These are phyloP conservation scores for Luffia ferchaultella DNA, from an alignment of 2,888 invertebrate species.

Conservation along the genomic window DNA sequence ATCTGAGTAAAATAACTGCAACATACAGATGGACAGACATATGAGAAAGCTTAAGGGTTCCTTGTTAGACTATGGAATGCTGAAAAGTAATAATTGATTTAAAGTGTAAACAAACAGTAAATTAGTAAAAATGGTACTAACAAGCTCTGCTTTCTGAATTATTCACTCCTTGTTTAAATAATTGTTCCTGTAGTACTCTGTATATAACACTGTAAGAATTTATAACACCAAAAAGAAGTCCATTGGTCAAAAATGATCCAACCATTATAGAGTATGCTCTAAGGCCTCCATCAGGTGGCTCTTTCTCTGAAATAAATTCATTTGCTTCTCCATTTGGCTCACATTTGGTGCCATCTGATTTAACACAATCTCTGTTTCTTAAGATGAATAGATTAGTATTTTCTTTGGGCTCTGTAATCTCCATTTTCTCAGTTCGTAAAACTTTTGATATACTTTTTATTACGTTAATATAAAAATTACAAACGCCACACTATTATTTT, in stretches of 20 bases:
- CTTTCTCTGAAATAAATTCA: conserved; percentile 22
- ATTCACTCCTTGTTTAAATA: conserved; percentile 69
- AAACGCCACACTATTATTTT: too few relatives aligned
- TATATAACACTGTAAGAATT: conserved; percentile 89
- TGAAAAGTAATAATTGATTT: too few relatives aligned
- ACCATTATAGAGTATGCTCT: conserved; percentile 85
- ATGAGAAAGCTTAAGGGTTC: too few relatives aligned
- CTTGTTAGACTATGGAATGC: too few relatives aligned
- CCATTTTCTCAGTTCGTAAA: too few relatives aligned
- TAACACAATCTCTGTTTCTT: neutral
- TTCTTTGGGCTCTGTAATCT: neutral
- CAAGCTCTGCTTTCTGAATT: conserved; percentile 85
- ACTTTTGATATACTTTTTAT: too few relatives aligned
- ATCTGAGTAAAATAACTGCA: too few relatives aligned
- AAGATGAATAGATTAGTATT: neutral
- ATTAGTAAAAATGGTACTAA: conserved; percentile 48
- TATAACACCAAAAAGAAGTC: conserved; percentile 89
- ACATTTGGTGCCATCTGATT: conserved; percentile 20
- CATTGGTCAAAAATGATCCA: conserved; percentile 88
- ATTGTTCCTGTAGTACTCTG: conserved; percentile 70
- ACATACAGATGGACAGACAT: too few relatives aligned
- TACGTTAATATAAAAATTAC: too few relatives aligned
- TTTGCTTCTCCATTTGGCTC: conserved; percentile 24
- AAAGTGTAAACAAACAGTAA: too few relatives aligned
- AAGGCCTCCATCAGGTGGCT: conserved; percentile 78